Conservation (phyloP, 2,113 vertebrate genomes). For the Oncorhynchus masou region DNA sequence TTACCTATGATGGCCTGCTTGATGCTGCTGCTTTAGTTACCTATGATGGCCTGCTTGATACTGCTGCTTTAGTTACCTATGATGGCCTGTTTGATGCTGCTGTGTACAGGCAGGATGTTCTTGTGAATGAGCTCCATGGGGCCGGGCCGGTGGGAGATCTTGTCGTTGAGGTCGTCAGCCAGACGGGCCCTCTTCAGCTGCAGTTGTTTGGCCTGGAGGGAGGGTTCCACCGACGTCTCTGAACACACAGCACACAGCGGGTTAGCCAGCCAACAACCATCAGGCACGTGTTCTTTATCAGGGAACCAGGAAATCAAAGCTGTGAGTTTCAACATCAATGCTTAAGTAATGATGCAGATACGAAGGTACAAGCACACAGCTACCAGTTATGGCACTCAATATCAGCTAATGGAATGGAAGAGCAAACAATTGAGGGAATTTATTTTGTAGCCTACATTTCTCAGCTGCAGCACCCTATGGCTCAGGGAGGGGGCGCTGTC, state of each 20-base stretch:
- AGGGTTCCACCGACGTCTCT: slow-evolving; percentile 88
- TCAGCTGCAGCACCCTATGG: neutral
- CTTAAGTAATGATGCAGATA: neutral
- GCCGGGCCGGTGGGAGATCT: slow-evolving; percentile 87
- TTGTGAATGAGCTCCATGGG: slow-evolving; percentile 94
- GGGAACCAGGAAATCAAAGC: no score
- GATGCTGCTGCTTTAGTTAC: slow-evolving; percentile 52
- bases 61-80: no score
- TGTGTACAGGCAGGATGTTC: slow-evolving; percentile 89
- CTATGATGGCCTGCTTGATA: slow-evolving; percentile 67
- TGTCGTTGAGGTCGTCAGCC: slow-evolving; percentile 88
- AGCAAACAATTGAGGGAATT: no score
- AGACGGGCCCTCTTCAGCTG: slow-evolving; percentile 87
- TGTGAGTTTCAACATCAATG: no score
- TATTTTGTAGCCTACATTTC: neutral
- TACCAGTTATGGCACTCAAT: neutral
- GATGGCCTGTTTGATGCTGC: slow-evolving; percentile 80
- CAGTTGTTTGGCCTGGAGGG: slow-evolving; percentile 87
- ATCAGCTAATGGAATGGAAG: neutral
- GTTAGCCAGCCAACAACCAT: neutral
- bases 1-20: no score
- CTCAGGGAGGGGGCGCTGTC: neutral
- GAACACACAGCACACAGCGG: slow-evolving; percentile 45
- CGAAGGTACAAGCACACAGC: neutral
- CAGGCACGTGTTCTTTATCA: neutral